Conservation (phyloP, 2,888 invertebrate species). For the Coenonympha glycerion region DNA sequence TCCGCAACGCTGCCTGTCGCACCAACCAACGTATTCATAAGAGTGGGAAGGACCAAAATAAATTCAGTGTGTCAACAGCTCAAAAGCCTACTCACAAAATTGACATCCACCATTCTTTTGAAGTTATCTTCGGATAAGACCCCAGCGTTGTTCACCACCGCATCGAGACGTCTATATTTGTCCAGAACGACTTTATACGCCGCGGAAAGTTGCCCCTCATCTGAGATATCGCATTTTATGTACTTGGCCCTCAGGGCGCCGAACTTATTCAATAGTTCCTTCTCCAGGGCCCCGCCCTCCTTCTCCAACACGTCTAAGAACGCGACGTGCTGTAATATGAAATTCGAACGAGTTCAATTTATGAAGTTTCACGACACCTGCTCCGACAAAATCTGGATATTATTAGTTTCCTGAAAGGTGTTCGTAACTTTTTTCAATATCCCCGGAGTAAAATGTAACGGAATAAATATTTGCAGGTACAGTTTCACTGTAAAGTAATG, state of each 20-base stretch:
- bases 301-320: conserved; percentile 57
- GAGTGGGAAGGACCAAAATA: no score
- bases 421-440: conserved; percentile 1
- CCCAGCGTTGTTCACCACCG: conserved; percentile 59
- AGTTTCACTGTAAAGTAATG: no score
- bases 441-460: neutral
- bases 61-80: no score
- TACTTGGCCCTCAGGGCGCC: conserved; percentile 65
- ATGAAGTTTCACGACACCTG: conserved; percentile 18
- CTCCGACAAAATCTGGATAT: conserved; percentile 11
- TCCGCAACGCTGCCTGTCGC: no score
- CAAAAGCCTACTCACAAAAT: conserved; percentile 50
- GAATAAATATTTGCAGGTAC: no score
- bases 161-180: conserved; percentile 58
- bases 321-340: conserved; percentile 56
- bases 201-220: conserved; percentile 46
- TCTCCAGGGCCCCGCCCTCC: conserved; percentile 53
- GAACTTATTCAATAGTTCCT: conserved; percentile 51
- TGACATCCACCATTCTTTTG: conserved; percentile 55
- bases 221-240: conserved; percentile 62
- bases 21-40: no score
- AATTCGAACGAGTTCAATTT: conserved; percentile 17
- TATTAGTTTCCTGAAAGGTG: conserved; percentile 13
- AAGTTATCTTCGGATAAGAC: conserved; percentile 45
- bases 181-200: conserved; percentile 56